Conservation (phyloP, 2,797 vertebrate genomes). For the Hippoglossus hippoglossus region DNA sequence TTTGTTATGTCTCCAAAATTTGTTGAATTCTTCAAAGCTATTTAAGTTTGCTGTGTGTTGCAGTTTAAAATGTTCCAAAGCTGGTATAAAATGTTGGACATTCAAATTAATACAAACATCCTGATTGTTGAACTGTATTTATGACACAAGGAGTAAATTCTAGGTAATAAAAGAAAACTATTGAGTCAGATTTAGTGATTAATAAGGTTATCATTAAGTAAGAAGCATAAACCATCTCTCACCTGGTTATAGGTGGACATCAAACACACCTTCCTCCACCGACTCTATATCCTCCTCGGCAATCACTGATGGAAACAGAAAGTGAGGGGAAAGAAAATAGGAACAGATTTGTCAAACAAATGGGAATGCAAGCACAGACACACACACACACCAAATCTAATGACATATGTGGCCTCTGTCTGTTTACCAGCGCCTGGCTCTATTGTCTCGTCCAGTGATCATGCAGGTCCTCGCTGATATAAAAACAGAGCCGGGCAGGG, state of each 20-base stretch:
- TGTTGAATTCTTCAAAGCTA: no score
- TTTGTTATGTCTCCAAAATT: no score
- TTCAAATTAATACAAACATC: no score
- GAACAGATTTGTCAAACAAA: conserved; percentile 22
- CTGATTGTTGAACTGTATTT: no score
- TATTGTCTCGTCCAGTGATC: conserved; percentile 14
- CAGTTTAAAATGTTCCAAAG: no score
- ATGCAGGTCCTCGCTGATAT: not conserved
- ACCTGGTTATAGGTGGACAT: conserved; percentile 86
- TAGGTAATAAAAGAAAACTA: no score
- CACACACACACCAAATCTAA: conserved; percentile 1
- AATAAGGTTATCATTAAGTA: no score
- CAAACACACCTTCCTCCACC: conserved; percentile 83
- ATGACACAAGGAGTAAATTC: no score
- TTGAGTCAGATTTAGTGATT: no score
- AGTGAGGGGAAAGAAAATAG: not conserved
- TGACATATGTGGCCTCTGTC: conserved; percentile 19
- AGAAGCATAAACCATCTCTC: conserved; percentile 29
- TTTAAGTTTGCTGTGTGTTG: no score
- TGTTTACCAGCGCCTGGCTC: conserved; percentile 15
- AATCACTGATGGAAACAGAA: conserved; percentile 72
- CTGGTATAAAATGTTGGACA: no score
- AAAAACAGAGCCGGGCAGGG: conserved; percentile 17
- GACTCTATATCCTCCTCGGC: conserved; percentile 83
- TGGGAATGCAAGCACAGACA: conserved; percentile 28